These are phyloP conservation scores for Yoshiicerus persimilis DNA, from an alignment of 1,140 invertebrate species.

Conservation along the genomic window DNA sequence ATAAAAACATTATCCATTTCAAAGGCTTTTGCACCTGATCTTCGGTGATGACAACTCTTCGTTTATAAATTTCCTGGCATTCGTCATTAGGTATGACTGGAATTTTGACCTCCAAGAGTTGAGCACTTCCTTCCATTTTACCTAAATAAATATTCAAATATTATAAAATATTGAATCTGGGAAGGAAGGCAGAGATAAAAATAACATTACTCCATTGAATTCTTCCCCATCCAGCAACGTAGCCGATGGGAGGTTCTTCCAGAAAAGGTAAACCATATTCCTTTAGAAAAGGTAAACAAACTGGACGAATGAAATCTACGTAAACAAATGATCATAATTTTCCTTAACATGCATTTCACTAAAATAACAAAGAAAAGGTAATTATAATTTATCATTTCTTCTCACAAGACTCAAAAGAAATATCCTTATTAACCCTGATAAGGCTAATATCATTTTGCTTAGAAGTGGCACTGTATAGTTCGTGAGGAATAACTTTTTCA, in stretches of 20 bases:
- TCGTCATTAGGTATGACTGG: slow-evolving; percentile 35
- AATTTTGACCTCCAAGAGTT: slow-evolving; percentile 32
- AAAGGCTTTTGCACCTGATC: slow-evolving; percentile 27
- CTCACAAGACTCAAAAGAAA: slow-evolving; percentile 52
- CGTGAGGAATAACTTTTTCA: slow-evolving; percentile 43
- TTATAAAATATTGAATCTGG: background rate
- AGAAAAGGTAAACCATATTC: slow-evolving; percentile 32
- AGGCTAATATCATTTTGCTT: slow-evolving; percentile 67
- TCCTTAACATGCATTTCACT: background rate
- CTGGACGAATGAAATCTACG: slow-evolving; percentile 40
- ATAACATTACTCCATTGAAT: slow-evolving; percentile 41
- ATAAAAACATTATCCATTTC: background rate
- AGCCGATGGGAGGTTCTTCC: background rate
- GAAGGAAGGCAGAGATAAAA: too few relatives aligned
- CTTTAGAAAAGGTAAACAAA: slow-evolving; percentile 44
- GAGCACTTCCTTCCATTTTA: slow-evolving; percentile 30
- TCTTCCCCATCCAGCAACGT: slow-evolving; percentile 47
- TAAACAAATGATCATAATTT: background rate
- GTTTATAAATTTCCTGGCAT: slow-evolving; percentile 36
- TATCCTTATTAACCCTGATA: slow-evolving; percentile 59
- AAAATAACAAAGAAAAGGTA: too few relatives aligned
- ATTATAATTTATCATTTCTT: background rate
- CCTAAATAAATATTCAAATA: background rate
- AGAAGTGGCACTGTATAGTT: slow-evolving; percentile 25
- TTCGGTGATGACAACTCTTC: slow-evolving; percentile 24